Evolutionary conservation across 2,113 vertebrate species (phyloP), one percentile per base, ranked within the genome.

Genomic region (Crypturellus undulatus): DNA sequence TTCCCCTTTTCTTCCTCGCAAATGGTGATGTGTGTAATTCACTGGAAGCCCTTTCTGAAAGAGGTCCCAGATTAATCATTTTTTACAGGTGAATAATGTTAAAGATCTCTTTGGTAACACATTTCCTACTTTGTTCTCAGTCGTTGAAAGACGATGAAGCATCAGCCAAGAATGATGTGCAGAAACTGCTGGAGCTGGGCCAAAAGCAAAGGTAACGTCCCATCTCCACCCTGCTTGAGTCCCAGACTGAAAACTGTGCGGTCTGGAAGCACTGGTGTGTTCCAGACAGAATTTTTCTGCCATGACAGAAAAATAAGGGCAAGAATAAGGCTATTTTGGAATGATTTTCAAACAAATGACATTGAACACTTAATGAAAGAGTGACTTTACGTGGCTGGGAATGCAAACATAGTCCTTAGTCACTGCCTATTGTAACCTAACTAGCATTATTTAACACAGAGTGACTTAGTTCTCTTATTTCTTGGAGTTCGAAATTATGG

Each of bases 101-200:
- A 84, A 88, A 90, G 68, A 89, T 69, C 30, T 90, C 40, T 64
- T 70, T 80, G 40, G 24, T 94, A 91, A 97, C 20, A 21, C 22
- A 71, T 28, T 9, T 90, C 86, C 54, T 73, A 51, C 87, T 95
- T 79, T 97, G 84, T 90, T 98, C 85, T 88, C 89, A 99, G 99
- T 98, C 98, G 64, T 97, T 99, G 98, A 99, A 99, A 98, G 99
- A 98, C 54, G 98, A 98, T 84, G 99, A 99, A 94, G 98, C 98
- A 10, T 98, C 99, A 54, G 96, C 99, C 85, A 99, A 99, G 98
- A 98, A 92, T 77, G 98, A 99, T 92, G 98, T 99, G 63, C 98
- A 99, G 97, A 98, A 98, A 87, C 99, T 99, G 92, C 97, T 99
- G 98, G 99, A 99, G 96, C 97, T 99, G 96, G 98, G 99, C 96